Conservation (phyloP, 2,888 invertebrate genomes). For the Hypsopygia costalis region DNA sequence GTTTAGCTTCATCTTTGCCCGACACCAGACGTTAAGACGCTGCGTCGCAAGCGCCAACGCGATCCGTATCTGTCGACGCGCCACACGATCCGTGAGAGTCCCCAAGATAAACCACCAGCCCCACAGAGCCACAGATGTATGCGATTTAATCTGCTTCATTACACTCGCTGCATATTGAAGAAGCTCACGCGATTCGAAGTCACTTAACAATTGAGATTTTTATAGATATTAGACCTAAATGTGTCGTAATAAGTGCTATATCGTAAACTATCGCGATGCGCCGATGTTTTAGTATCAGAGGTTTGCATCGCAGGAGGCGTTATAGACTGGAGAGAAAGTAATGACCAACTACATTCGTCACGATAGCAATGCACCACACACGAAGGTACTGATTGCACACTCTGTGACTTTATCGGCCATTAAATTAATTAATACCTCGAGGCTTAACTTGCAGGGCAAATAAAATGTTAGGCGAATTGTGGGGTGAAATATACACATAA, state of each 20-base stretch:
- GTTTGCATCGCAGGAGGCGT: slow-evolving; percentile 57
- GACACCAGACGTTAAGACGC: slow-evolving; percentile 19
- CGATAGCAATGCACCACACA: slow-evolving; percentile 56
- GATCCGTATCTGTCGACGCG: slow-evolving; percentile 45
- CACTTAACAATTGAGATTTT: slow-evolving; percentile 31
- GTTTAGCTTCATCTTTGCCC: slow-evolving; percentile 22
- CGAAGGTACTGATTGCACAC: slow-evolving; percentile 47
- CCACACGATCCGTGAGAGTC: slow-evolving; percentile 59
- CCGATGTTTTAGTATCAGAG: slow-evolving; percentile 50
- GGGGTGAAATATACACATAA: not conserved
- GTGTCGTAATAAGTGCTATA: slow-evolving; percentile 29
- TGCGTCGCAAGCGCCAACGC: slow-evolving; percentile 18
- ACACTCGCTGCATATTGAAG: slow-evolving; percentile 38
- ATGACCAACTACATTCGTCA: slow-evolving; percentile 55
- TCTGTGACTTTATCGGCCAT: slow-evolving; percentile 21
- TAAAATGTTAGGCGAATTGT: slow-evolving; percentile 3
- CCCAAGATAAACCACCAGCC: slow-evolving; percentile 41
- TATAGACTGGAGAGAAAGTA: slow-evolving; percentile 56
- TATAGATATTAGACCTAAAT: slow-evolving; percentile 29
- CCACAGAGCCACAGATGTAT: slow-evolving; percentile 39
- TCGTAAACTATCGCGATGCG: slow-evolving; percentile 32
- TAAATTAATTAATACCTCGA: slow-evolving; percentile 15
- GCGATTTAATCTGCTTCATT: slow-evolving; percentile 65
- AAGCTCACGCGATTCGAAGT: slow-evolving; percentile 37
- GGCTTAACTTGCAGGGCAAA: slow-evolving; percentile 6